Conservation (phyloP, 1,140 invertebrate species). For the Notospermus geniculatus region DNA sequence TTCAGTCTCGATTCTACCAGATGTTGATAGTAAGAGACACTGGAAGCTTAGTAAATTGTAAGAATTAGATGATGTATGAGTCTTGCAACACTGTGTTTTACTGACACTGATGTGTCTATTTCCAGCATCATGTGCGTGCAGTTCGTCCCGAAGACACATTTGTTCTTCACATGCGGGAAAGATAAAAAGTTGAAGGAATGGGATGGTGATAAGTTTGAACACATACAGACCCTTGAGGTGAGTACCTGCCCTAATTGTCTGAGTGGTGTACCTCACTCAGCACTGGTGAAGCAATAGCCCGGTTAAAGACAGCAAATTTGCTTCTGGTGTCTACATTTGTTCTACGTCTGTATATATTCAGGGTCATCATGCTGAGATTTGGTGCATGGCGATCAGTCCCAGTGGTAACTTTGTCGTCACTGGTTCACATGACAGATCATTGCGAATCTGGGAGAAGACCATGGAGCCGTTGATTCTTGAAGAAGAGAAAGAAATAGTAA, state of each 20-base stretch:
- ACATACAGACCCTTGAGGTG: slow-evolving; percentile 86
- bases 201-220: slow-evolving; percentile 92
- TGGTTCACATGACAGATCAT: slow-evolving; percentile 83
- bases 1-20: too few relatives aligned
- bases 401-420: slow-evolving; percentile 78
- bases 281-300: too few relatives aligned
- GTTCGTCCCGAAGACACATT: slow-evolving; percentile 88
- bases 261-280: slow-evolving; percentile 6
- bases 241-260: neutral
- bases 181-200: slow-evolving; percentile 94
- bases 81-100: too few relatives aligned
- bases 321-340: neutral
- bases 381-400: slow-evolving; percentile 72
- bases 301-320: too few relatives aligned
- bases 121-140: slow-evolving; percentile 78
- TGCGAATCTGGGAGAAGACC: slow-evolving; percentile 84
- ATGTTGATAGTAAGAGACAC: too few relatives aligned
- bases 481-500: slow-evolving; percentile 78
- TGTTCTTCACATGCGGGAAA: slow-evolving; percentile 89
- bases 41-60: too few relatives aligned
- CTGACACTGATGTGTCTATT: slow-evolving; percentile 15
- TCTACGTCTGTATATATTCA: slow-evolving; percentile 20
- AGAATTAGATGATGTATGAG: too few relatives aligned
- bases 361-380: slow-evolving; percentile 69
- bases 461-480: slow-evolving; percentile 87